A percentile compares a stretch with the other conserved stretches of the same genome.
phyloP scores from a whole-genome alignment of 2,888 invertebrate genomes.

The Entomobrya proxima region DNA sequence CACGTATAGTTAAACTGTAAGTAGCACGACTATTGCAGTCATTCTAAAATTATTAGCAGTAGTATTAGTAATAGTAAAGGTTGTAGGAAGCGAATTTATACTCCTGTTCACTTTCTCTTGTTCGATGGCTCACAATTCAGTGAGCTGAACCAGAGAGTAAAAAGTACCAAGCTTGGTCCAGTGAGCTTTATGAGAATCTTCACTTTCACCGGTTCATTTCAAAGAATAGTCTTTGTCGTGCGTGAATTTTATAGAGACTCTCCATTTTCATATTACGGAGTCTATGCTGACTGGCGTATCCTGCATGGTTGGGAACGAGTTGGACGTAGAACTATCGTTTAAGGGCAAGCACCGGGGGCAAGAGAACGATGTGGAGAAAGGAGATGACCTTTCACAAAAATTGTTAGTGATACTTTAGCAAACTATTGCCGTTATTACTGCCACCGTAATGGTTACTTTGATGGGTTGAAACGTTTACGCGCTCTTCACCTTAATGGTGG shows the following conservation, averaged over 20 bases:
- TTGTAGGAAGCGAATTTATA: too few species aligned
- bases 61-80: neutral
- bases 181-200: conserved; percentile 23
- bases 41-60: conserved; percentile 10
- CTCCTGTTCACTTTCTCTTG: neutral
- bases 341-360: neutral
- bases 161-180: conserved; percentile 8
- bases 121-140: conserved; percentile 24
- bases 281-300: neutral
- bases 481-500: neutral
- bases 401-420: conserved; percentile 50
- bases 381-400: conserved; percentile 55
- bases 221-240: neutral
- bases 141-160: conserved; percentile 9
- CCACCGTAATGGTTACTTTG: conserved; percentile 10
- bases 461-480: conserved; percentile 14
- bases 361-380: neutral
- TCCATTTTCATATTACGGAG: neutral
- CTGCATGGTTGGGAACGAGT: neutral
- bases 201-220: conserved; percentile 14
- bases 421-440: conserved; percentile 39
- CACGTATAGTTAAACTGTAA: neutral
- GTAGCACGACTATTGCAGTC: neutral
- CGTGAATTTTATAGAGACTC: neutral
- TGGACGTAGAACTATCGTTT: neutral